A percentile compares a stretch with the other conserved stretches of the same genome.
Conservation (phyloP, 2,888 invertebrate species). For the Scrobipalpa costella region DNA sequence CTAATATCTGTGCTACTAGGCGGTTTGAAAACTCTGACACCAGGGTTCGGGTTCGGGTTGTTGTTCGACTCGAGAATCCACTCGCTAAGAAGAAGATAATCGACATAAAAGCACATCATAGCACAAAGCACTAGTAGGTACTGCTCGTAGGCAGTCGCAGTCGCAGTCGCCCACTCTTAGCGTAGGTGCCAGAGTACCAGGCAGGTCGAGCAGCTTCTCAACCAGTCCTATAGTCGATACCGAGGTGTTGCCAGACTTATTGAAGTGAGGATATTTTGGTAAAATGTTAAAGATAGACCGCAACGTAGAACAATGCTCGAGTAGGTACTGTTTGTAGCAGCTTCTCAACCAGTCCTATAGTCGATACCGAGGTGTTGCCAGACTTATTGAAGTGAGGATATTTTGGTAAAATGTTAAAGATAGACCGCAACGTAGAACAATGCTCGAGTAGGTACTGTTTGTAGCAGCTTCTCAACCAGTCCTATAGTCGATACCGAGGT, state of each 20-base stretch:
- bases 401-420: no score
- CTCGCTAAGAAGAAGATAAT: no score
- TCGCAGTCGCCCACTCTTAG: constrained; percentile 47
- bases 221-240: constrained; percentile 33
- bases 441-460: background rate
- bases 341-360: constrained; percentile 39
- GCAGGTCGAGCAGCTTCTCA: constrained; percentile 40
- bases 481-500: constrained; percentile 14
- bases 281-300: no score
- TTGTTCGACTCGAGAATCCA: no score
- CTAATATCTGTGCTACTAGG: no score
- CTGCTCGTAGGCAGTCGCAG: constrained; percentile 6
- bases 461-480: constrained; percentile 40
- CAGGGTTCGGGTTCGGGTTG: no score
- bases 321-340: constrained; percentile 26
- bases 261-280: no score
- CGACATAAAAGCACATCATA: background rate
- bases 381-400: no score
- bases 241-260: background rate
- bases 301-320: background rate
- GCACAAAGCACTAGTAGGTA: background rate
- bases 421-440: background rate
- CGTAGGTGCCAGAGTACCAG: constrained; percentile 43
- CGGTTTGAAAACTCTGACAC: no score
- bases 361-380: background rate